Conservation (phyloP, 2,113 vertebrate genomes). For the Saguinus midas region DNA sequence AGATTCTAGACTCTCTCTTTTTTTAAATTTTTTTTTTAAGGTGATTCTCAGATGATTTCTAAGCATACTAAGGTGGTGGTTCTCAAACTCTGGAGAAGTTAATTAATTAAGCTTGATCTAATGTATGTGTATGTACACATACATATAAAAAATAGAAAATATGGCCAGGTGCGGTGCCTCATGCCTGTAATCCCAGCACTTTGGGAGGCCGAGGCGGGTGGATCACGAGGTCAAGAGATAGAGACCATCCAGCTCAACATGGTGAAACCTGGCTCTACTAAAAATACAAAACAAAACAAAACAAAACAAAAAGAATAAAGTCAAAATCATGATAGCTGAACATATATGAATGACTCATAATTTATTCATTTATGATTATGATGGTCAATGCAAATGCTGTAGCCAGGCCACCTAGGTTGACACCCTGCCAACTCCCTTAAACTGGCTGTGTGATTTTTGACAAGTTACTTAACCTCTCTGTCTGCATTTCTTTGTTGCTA, state of each 20-base stretch:
- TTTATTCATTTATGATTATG: not conserved
- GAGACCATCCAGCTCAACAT: no score
- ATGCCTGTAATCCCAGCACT: no score
- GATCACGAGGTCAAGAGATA: no score
- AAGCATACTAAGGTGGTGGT: not conserved
- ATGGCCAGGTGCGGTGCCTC: no score
- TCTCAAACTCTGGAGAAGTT: not conserved
- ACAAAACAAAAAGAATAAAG: no score
- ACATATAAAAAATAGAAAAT: not conserved
- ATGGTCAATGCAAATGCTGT: not conserved
- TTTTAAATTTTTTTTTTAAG: no score
- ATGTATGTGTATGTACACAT: not conserved
- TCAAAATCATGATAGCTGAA: not conserved
- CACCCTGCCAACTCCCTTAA: not conserved
- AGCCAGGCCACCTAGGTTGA: not conserved
- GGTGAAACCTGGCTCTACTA: no score
- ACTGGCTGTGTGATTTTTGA: not conserved
- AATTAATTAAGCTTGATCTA: not conserved
- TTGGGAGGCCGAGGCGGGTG: no score
- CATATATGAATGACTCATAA: not conserved
- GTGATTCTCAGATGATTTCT: not conserved
- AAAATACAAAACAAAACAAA: no score
- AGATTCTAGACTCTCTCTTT: not conserved
- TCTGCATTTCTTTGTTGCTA: not conserved
- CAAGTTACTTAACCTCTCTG: not conserved